These are phyloP conservation scores for Entomyzon cyanotis DNA, from an alignment of 2,113 vertebrate species.

Conservation along the genomic window DNA sequence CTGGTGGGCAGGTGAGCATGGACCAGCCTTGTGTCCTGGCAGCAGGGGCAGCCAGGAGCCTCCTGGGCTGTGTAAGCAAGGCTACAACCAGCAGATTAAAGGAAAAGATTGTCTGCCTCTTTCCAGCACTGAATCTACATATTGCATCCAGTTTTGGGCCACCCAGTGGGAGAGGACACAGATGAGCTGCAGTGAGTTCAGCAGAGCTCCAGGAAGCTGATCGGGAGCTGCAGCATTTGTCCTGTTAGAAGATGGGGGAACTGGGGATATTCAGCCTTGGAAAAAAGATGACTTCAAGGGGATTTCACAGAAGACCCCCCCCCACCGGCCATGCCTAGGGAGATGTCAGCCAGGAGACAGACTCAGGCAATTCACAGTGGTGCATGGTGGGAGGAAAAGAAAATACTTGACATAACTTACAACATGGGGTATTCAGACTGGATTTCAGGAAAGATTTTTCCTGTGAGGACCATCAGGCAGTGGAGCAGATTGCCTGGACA, in stretches of 20 bases:
- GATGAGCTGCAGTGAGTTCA: neutral
- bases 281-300: neutral
- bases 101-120: neutral
- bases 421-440: neutral
- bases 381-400: neutral
- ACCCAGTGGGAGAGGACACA: rapidly evolving
- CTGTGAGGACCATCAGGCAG: neutral
- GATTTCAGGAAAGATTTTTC: neutral
- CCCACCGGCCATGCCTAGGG: too few species aligned
- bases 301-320: neutral
- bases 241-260: neutral
- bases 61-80: neutral
- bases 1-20: neutral
- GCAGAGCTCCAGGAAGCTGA: neutral
- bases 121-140: neutral
- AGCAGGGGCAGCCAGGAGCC: neutral
- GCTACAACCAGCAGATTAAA: neutral
- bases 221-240: neutral
- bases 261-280: neutral
- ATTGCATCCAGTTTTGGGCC: neutral
- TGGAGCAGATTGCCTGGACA: neutral
- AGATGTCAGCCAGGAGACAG: neutral
- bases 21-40: neutral
- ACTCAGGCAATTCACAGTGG: neutral
- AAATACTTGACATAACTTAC: neutral